Conservation (phyloP, 2,113 vertebrate genomes). For the Halcyon senegalensis region DNA sequence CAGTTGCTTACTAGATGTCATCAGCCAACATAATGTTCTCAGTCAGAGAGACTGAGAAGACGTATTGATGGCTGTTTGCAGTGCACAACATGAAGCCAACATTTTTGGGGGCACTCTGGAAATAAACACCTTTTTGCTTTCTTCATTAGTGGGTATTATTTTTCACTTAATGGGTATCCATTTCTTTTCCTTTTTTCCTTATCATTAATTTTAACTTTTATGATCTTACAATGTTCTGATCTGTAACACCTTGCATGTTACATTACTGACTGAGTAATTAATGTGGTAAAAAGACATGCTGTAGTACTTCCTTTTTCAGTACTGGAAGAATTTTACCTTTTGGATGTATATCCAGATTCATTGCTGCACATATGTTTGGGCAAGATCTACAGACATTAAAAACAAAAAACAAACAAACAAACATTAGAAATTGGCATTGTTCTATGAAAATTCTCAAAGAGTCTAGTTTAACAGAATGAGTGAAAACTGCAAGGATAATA, state of each 20-base stretch:
- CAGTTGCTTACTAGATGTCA: neutral
- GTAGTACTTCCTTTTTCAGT: neutral
- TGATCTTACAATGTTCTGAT: neutral
- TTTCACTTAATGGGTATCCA: neutral
- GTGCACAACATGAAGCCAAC: neutral
- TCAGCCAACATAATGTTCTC: neutral
- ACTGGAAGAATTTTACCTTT: constrained; percentile 22
- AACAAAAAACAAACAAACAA: neutral
- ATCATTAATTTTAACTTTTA: neutral
- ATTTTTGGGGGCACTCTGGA: neutral
- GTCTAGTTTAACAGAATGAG: neutral
- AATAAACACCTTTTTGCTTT: neutral
- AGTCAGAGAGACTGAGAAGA: neutral
- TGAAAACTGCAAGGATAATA: neutral
- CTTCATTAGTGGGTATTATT: neutral
- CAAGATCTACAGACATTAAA: constrained; percentile 57
- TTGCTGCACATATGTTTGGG: neutral
- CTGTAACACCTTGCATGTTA: neutral
- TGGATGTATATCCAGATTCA: neutral
- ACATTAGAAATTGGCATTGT: neutral
- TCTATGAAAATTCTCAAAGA: neutral
- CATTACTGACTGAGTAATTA: neutral
- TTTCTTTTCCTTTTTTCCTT: neutral
- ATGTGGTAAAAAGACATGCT: neutral
- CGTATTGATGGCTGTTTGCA: neutral